Percentiles rank a stretch among this genome's conserved stretches.
Evolutionary conservation across 2,888 invertebrate genomes (phyloP).

Genomic region (Chelonus formosanus): DNA sequence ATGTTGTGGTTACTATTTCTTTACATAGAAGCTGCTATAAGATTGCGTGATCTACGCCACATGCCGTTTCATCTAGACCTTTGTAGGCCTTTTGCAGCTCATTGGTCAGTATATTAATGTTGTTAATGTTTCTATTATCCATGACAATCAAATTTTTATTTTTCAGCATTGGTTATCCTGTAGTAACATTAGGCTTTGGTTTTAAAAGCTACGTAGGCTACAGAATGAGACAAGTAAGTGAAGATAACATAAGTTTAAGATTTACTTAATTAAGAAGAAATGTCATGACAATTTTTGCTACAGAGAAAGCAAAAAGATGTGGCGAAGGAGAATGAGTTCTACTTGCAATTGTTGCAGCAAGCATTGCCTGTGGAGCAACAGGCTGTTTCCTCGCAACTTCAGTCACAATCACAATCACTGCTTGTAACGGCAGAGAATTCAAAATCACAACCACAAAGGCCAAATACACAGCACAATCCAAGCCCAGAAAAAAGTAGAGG

Average conservation of each 20-base stretch:
- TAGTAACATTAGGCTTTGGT: constrained; percentile 94
- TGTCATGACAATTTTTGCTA: constrained; percentile 38
- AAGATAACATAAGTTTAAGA: background rate
- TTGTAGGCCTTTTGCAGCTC: constrained; percentile 95
- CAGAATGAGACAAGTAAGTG: constrained; percentile 78
- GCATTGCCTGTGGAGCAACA: constrained; percentile 80
- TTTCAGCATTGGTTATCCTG: constrained; percentile 89
- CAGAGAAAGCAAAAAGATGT: constrained; percentile 92
- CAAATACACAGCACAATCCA: constrained; percentile 61
- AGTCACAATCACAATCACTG: constrained; percentile 55
- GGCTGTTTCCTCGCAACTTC: constrained; percentile 56
- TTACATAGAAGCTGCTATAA: constrained; percentile 91
- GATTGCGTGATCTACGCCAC: constrained; percentile 83
- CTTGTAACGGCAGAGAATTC: constrained; percentile 55
- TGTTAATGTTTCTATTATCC: background rate
- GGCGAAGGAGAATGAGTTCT: constrained; percentile 94
- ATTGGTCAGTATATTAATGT: constrained; percentile 74
- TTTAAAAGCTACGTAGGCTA: constrained; percentile 93
- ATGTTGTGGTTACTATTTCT: constrained; percentile 93
- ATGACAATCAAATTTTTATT: constrained; percentile 34
- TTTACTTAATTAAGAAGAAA: constrained; percentile 6
- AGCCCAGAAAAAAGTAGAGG: constrained; percentile 67
- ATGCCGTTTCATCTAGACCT: constrained; percentile 88
- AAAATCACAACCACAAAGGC: constrained; percentile 61
- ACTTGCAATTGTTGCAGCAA: constrained; percentile 89